A percentile compares a stretch with the other conserved stretches of the same genome.
These are phyloP conservation scores for Rhynchomys soricoides DNA, from an alignment of 2,113 vertebrate genomes.

Conservation along the genomic window DNA sequence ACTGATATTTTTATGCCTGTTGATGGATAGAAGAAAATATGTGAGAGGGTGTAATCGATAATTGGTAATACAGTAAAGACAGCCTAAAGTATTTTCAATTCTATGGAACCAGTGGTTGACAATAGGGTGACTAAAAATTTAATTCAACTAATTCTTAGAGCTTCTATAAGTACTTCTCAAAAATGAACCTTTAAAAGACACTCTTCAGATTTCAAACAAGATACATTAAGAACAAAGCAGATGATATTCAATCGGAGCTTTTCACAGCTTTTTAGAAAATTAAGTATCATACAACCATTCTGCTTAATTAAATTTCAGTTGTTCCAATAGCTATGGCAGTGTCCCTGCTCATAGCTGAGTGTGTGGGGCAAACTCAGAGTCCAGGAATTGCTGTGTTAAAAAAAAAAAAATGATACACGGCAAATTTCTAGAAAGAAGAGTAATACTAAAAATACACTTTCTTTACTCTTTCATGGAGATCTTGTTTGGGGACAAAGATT, in stretches of 20 bases:
- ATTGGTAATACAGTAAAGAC: conserved; percentile 13
- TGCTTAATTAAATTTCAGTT: conserved; percentile 7
- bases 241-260: not conserved
- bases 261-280: not conserved
- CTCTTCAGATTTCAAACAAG: conserved; percentile 47
- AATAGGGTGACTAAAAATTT: conserved; percentile 31
- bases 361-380: not conserved
- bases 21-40: conserved; percentile 21
- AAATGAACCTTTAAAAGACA: conserved; percentile 25
- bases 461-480: not conserved
- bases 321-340: not conserved
- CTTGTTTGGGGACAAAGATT: conserved; percentile 16
- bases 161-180: not conserved
- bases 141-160: not conserved
- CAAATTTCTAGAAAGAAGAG: conserved; percentile 4
- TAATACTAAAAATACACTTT: not conserved
- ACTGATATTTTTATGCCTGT: not conserved
- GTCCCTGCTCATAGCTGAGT: not conserved
- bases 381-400: not conserved
- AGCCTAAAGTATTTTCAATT: conserved; percentile 31
- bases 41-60: not conserved
- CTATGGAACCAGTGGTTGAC: not conserved
- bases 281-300: not conserved
- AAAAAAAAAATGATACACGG: not conserved
- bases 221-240: not conserved